Evolutionary conservation across 1,140 invertebrate genomes (phyloP).

Genomic region (Chrysopa pallens): DNA sequence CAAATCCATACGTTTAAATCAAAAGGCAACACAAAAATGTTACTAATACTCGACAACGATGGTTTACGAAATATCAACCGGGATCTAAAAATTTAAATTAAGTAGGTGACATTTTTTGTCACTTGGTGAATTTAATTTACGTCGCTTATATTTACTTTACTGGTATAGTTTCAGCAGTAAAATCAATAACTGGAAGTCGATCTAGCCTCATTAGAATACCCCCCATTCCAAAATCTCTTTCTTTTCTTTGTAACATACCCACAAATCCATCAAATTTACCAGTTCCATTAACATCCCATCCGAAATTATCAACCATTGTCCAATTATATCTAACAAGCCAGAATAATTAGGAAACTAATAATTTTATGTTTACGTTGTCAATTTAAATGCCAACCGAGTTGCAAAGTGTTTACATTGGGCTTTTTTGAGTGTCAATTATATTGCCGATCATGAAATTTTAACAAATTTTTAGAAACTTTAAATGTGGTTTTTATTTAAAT

Average conservation of each 20-base stretch:
- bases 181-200: constrained; percentile 26
- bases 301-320: constrained; percentile 28
- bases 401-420: no score
- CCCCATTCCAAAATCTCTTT: constrained; percentile 27
- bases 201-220: constrained; percentile 33
- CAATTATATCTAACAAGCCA: constrained; percentile 22
- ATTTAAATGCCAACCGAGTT: no score
- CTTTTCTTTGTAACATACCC: constrained; percentile 29
- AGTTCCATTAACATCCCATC: constrained; percentile 30
- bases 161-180: constrained; percentile 28
- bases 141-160: constrained; percentile 16
- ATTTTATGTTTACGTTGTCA: no score
- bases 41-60: constrained; percentile 38
- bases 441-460: no score
- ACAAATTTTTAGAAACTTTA: no score
- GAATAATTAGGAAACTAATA: no score
- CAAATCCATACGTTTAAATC: constrained; percentile 29
- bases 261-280: constrained; percentile 26
- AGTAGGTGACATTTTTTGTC: neutral
- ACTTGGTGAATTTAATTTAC: neutral
- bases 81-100: neutral
- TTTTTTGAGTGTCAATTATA: no score
- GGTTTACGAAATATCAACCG: constrained; percentile 40
- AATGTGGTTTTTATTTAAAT: no score
- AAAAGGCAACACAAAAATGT: constrained; percentile 39